A percentile compares a stretch with the other conserved stretches of the same genome.
Evolutionary conservation across 1,140 invertebrate genomes (phyloP).

Genomic region (Metaphire vulgaris): DNA sequence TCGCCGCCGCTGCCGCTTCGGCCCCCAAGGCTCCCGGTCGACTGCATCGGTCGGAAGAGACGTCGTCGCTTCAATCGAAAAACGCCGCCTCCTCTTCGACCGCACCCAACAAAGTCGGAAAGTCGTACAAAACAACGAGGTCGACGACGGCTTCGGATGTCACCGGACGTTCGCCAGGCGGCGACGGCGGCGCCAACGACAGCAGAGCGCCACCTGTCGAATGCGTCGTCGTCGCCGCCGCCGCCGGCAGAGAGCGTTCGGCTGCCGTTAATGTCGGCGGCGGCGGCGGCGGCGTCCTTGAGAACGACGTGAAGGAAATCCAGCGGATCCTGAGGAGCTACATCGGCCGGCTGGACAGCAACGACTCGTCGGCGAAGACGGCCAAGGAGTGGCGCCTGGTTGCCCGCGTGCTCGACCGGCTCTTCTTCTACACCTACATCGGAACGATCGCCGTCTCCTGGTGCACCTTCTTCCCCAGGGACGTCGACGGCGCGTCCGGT

Average conservation of each 20-base stretch:
- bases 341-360: slow-evolving; percentile 37
- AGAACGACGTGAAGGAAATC: slow-evolving; percentile 46
- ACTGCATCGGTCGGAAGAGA: background rate
- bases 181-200: too few species aligned
- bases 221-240: slow-evolving; percentile 17
- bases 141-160: too few species aligned
- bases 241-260: background rate
- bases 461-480: slow-evolving; percentile 44
- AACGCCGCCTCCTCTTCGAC: slow-evolving; percentile 26
- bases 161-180: too few species aligned
- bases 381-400: slow-evolving; percentile 34
- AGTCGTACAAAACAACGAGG: too few species aligned
- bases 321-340: slow-evolving; percentile 35
- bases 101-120: too few species aligned
- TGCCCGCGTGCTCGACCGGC: slow-evolving; percentile 34
- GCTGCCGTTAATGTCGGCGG: too few species aligned
- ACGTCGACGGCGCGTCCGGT: background rate
- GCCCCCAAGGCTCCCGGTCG: too few species aligned
- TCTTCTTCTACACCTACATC: slow-evolving; percentile 42
- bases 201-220: background rate
- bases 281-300: too few species aligned
- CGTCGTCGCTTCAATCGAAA: background rate
- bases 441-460: slow-evolving; percentile 46
- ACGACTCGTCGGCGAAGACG: slow-evolving; percentile 39
- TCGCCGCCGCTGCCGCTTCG: too few species aligned